A percentile compares a stretch with the other conserved stretches of the same genome.
These are phyloP conservation scores for Lethocerus indicus DNA, from an alignment of 1,140 invertebrate genomes.

Conservation along the genomic window DNA sequence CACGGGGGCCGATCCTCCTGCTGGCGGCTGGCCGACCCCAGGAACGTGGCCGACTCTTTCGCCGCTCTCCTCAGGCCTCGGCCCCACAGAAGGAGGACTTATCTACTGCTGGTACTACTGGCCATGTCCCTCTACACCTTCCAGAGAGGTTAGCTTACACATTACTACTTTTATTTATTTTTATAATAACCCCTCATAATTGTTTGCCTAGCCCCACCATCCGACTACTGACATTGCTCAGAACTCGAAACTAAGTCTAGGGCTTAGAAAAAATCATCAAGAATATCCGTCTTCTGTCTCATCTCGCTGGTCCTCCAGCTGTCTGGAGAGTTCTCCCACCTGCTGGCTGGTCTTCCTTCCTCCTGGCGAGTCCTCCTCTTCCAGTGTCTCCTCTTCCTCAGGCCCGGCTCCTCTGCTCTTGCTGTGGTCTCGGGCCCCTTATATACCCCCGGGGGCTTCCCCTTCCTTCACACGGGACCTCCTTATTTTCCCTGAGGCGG, in stretches of 20 bases:
- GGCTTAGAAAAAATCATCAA: not conserved
- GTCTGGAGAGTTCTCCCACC: not conserved
- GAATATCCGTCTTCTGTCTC: not conserved
- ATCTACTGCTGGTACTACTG: constrained; percentile 42
- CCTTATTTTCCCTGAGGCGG: too few relatives aligned
- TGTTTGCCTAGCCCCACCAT: too few relatives aligned
- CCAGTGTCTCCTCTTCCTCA: not conserved
- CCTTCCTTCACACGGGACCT: too few relatives aligned
- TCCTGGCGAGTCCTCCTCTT: not conserved
- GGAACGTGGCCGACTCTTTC: constrained; percentile 41
- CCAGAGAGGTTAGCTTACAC: constrained; percentile 39
- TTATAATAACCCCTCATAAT: too few relatives aligned
- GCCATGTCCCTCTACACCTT: constrained; percentile 60
- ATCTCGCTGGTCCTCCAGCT: not conserved
- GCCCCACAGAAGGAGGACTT: constrained; percentile 31
- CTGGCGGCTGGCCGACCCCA: constrained; percentile 42
- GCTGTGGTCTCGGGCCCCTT: too few relatives aligned
- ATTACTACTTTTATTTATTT: too few relatives aligned
- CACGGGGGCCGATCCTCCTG: not conserved
- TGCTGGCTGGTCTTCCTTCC: not conserved
- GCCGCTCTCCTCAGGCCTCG: constrained; percentile 36
- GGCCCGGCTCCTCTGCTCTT: too few relatives aligned
- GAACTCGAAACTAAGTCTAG: not conserved
- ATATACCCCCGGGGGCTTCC: too few relatives aligned
- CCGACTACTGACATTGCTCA: constrained; percentile 6